phyloP scores from a whole-genome alignment of 2,888 invertebrate genomes.

The Papilio elwesi region DNA sequence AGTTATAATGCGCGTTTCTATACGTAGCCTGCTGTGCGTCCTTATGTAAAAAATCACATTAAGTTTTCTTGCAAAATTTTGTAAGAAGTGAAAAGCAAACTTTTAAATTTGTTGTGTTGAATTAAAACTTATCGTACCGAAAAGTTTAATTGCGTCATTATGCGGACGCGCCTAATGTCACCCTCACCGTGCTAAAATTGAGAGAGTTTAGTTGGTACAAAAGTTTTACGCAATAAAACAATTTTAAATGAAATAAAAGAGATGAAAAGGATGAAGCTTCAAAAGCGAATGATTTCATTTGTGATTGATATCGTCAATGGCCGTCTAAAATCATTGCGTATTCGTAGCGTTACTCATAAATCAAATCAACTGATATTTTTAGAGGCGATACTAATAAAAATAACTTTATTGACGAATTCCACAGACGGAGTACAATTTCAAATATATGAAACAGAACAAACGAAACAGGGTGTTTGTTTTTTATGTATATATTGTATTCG shows the following conservation, averaged over 20 bases:
- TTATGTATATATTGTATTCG: constrained; percentile 10
- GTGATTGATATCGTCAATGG: constrained; percentile 1
- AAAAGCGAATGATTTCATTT: constrained; percentile 20
- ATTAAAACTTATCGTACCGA: too few relatives aligned
- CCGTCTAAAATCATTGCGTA: constrained; percentile 25
- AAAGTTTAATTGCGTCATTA: background rate
- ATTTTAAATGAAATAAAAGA: constrained; percentile 13
- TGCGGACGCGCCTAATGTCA: background rate
- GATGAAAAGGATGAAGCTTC: constrained; percentile 7
- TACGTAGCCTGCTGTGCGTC: too few relatives aligned
- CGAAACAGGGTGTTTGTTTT: background rate
- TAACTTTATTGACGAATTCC: constrained; percentile 20
- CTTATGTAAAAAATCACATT: too few relatives aligned
- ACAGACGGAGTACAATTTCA: background rate
- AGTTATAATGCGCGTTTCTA: too few relatives aligned
- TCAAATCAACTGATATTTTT: constrained; percentile 32
- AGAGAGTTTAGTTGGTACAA: background rate
- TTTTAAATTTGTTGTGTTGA: too few relatives aligned
- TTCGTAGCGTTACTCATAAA: constrained; percentile 16
- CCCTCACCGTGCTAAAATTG: background rate
- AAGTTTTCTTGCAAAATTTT: too few relatives aligned
- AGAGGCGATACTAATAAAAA: constrained; percentile 21
- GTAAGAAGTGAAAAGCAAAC: too few relatives aligned
- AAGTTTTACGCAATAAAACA: constrained; percentile 3
- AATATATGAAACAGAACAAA: background rate